phyloP scores from a whole-genome alignment of 1,140 invertebrate genomes.

The Drosophila varians region DNA sequence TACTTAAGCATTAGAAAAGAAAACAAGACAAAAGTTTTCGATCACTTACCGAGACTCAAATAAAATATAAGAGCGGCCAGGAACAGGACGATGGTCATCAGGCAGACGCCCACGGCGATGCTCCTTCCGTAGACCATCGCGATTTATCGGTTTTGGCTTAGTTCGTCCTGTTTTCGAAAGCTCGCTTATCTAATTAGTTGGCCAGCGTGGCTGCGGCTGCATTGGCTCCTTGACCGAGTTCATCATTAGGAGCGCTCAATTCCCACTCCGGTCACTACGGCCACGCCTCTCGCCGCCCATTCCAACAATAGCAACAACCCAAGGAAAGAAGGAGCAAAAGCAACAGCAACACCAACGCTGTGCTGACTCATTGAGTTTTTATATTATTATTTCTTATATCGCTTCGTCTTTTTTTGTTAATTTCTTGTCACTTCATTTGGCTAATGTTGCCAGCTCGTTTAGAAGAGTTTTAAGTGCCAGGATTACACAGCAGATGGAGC shows the following conservation, averaged over 20 bases:
- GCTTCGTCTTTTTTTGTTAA: slow-evolving; percentile 26
- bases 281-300: slow-evolving; percentile 32
- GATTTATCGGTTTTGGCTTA: slow-evolving; percentile 21
- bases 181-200: slow-evolving; percentile 66
- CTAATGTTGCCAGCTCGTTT: slow-evolving; percentile 48
- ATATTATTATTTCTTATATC: slow-evolving; percentile 52
- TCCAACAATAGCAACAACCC: background rate
- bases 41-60: slow-evolving; percentile 71
- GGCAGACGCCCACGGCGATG: slow-evolving; percentile 68
- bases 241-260: slow-evolving; percentile 44
- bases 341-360: slow-evolving; percentile 16
- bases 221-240: slow-evolving; percentile 59
- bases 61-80: slow-evolving; percentile 71
- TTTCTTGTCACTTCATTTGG: slow-evolving; percentile 66
- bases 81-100: slow-evolving; percentile 61
- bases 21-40: background rate
- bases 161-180: slow-evolving; percentile 23
- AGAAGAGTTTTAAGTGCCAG: slow-evolving; percentile 45
- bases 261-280: slow-evolving; percentile 28
- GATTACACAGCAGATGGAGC: slow-evolving; percentile 52
- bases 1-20: no score
- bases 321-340: slow-evolving; percentile 1
- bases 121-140: slow-evolving; percentile 77
- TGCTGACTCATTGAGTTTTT: slow-evolving; percentile 43
- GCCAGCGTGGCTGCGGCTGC: slow-evolving; percentile 41